These are phyloP conservation scores for Calidris pygmaea DNA, from an alignment of 2,113 vertebrate species.

Conservation along the genomic window DNA sequence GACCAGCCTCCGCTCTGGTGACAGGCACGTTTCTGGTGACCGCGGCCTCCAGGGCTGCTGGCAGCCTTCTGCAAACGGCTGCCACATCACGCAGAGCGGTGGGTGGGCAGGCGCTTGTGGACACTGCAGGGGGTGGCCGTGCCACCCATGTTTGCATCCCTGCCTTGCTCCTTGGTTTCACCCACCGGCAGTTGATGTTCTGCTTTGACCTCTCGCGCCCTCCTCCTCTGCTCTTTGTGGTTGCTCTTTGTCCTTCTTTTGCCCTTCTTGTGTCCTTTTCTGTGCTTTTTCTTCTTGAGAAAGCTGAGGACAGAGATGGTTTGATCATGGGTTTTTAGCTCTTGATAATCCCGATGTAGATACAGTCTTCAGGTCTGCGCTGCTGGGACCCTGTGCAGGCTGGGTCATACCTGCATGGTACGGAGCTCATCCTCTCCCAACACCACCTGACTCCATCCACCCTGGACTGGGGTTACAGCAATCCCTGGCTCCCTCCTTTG, in stretches of 20 bases:
- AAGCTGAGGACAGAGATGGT: neutral
- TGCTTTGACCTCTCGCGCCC: fast-evolving
- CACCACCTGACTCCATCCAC: fast-evolving
- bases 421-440: neutral
- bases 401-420: neutral
- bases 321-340: neutral
- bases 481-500: neutral
- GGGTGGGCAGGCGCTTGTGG: neutral
- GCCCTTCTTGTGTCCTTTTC: neutral
- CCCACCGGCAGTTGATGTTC: neutral
- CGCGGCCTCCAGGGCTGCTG: neutral
- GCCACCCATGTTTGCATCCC: neutral
- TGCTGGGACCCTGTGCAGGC: neutral
- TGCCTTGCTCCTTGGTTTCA: neutral
- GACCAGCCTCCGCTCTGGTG: neutral
- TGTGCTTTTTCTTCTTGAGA: neutral
- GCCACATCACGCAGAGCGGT: fast-evolving
- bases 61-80: neutral
- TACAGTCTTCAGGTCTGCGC: neutral
- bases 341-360: neutral
- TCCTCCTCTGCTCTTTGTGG: neutral
- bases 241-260: neutral
- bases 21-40: neutral
- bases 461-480: neutral
- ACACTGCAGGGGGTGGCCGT: fast-evolving